Evolutionary conservation across 2,113 vertebrate species (phyloP), one percentile per base, ranked within the genome.

Genomic region (Campylorhamphus procurvoides): DNA sequence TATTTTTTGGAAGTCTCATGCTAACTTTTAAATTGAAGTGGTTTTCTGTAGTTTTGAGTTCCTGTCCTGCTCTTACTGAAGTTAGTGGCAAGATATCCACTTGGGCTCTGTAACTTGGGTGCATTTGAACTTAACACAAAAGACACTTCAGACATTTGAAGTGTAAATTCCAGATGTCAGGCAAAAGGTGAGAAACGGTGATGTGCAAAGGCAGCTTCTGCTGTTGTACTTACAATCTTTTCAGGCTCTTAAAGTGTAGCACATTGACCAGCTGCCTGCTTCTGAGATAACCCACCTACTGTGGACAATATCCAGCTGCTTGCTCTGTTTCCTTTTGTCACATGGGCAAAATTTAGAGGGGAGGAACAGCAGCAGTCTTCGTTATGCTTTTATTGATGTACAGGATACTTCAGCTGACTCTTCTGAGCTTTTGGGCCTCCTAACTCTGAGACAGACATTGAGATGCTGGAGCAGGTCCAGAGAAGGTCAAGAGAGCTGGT

Each of bases 1-100:
- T 66, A 15, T 93, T 79, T 95, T 87, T 86, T 87, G 59, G 28
- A 91, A 89, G 55, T 59, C 42, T 91, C 35, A 52, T 74, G 59
- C 59, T 91, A 93, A 88, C 72, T 84, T 89, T 91, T 91, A 77
- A 90, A 94, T 74, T 84, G 80, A 89, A 89, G 73, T 73, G 69
- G 85, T 93, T 96, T 91, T 84, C 89, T 94, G 67, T 83, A 79
- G 49, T 76, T 89, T 73, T 62, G 37, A 63, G 37, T 89, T 87
- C 71, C 78, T 90, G 78, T 71, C 66, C 77, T 63, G 46, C 46
- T 93, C 58, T 82, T 18, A 25, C 53, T 83, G 71, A 84, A 84
- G 53, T 87, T 67, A 62, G 35, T 67, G 75, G 63, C 84, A 94
- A 85, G 78, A 71, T 29, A 28, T 79, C 40, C 28, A 71, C 67